Evolutionary conservation across 2,888 invertebrate genomes (phyloP).

Genomic region (Eupeodes luniger): DNA sequence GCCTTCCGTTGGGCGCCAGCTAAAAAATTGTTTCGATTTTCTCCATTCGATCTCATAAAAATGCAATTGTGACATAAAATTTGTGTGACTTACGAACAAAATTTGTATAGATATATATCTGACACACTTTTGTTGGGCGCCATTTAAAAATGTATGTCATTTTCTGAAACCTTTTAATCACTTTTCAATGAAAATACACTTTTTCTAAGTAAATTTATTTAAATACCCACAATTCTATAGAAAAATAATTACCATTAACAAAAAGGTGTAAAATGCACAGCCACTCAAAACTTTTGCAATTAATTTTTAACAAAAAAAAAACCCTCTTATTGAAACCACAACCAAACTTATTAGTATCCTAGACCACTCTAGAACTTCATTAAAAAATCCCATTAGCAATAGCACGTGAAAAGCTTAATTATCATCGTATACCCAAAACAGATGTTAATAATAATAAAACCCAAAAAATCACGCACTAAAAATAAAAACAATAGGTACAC

Average conservation of each 20-base stretch:
- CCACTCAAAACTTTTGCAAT: not conserved
- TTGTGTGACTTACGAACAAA: too few species aligned
- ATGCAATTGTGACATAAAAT: too few species aligned
- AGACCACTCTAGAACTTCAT: not conserved
- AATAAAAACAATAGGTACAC: conserved; percentile 2
- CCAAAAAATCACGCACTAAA: conserved; percentile 35
- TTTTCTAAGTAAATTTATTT: too few species aligned
- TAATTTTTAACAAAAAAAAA: not conserved
- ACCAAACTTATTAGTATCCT: not conserved
- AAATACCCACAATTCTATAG: too few species aligned
- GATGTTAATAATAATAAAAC: conserved; percentile 52
- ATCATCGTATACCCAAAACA: conserved; percentile 44
- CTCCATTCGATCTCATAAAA: too few species aligned
- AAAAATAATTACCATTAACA: not conserved
- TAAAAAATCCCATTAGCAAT: conserved; percentile 17
- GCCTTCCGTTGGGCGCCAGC: too few species aligned
- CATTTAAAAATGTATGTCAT: not conserved
- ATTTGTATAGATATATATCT: too few species aligned
- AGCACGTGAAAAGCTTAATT: conserved; percentile 72
- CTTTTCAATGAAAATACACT: too few species aligned
- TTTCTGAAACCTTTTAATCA: too few species aligned
- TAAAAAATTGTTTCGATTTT: too few species aligned
- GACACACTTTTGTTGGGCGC: not conserved
- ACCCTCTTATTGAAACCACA: not conserved
- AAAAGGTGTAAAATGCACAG: not conserved